A percentile compares a stretch with the other conserved stretches of the same genome.
Conservation (phyloP, 2,113 vertebrate species). For the Zapus hudsonius region DNA sequence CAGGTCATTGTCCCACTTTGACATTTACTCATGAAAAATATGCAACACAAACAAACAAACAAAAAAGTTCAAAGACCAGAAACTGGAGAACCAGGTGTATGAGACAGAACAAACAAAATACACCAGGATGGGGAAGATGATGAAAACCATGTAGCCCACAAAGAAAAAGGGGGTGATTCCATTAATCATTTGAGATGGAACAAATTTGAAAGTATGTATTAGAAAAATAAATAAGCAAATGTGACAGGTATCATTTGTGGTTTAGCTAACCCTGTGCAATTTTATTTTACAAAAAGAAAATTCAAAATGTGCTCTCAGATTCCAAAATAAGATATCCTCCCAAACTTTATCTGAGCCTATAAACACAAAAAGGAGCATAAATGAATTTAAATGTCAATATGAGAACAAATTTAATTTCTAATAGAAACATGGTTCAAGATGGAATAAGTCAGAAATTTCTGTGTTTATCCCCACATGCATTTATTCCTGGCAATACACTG, state of each 20-base stretch:
- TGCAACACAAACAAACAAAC: too few relatives aligned
- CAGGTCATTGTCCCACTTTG: slow-evolving; percentile 58
- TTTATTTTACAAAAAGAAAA: slow-evolving; percentile 50
- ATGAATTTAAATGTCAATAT: slow-evolving; percentile 65
- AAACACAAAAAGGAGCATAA: slow-evolving; percentile 47
- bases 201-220: slow-evolving; percentile 30
- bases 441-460: slow-evolving; percentile 44
- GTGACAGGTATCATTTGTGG: slow-evolving; percentile 44
- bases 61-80: slow-evolving; percentile 52
- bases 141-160: not conserved
- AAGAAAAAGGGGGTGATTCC: slow-evolving; percentile 14
- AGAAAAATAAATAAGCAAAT: slow-evolving; percentile 58
- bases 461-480: slow-evolving; percentile 65
- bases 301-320: slow-evolving; percentile 31
- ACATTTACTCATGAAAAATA: slow-evolving; percentile 61
- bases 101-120: not conserved
- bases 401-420: slow-evolving; percentile 73
- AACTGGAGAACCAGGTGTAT: not conserved
- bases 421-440: slow-evolving; percentile 59
- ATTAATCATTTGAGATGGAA: slow-evolving; percentile 49
- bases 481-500: slow-evolving; percentile 63
- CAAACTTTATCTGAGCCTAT: slow-evolving; percentile 9
- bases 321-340: slow-evolving; percentile 53
- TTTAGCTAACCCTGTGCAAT: not conserved
- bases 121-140: not conserved